Evolutionary conservation across 1,140 invertebrate species (phyloP), one percentile per base, ranked within the genome.

Genomic region (Acromyrmex charruanus): DNA sequence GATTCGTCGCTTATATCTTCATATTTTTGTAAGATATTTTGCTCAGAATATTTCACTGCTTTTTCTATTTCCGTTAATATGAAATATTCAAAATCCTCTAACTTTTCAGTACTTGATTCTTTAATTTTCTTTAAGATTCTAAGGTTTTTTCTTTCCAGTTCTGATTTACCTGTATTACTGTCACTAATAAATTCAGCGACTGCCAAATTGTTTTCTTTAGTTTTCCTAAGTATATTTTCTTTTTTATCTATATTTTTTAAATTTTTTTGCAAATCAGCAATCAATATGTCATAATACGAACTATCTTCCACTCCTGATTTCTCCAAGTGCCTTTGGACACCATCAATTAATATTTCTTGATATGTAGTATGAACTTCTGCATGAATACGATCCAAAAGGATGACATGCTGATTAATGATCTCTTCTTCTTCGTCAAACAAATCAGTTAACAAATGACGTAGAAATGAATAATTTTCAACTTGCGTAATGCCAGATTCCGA

Each of bases 21-120:
- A 51, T 82, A 79, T n/a, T 85, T 89, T 74, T 53, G 66, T n/a
- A 89, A 65, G 18, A n/a, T 74, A 59, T 86, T 74, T 71, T 84
- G 71, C 39, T 90, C 81, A 14, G 77, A 71, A 75, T 85, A 86
- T 68, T 92, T 87, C 1, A 87, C 63, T 25, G 81, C 85, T 80
- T 89, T 91, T 49, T 92, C 88, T 68, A 93, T 88, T 86, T 93
- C 89, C 14, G 88, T 87, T 49, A 92, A 72, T 87, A 92, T 87
- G 63, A 94, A 90, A 55, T 92, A 86, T 74, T 92, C 88, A 16
- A 92, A 88, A 68, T 92, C 84, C 49, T 86, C 85, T 21, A 87
- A 66, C 63, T 88, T 89, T n/a, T 87, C 63, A 44, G 69, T 28
- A n/a, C 75, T 58, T 5, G 63, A 65, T 49, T 86, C 81, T 28